Base-by-base conservation (phyloP, 2,113 vertebrate species). In the Alligator sinensis region DNA sequence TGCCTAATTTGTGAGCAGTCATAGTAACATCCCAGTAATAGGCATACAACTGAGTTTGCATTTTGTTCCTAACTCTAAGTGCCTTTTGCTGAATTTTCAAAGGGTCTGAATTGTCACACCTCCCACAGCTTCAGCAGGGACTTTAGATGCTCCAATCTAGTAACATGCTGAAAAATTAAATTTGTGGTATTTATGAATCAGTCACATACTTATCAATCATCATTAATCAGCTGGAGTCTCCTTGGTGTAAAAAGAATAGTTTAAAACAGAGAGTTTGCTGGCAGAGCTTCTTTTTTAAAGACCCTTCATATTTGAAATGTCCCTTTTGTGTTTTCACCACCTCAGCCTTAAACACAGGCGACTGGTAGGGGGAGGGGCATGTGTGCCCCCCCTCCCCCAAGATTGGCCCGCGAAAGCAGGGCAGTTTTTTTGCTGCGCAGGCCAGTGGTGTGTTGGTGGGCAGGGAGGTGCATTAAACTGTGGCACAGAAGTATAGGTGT, bases 1-100 rank as follows among this genome's bases (percentile, higher is more conserved):
- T 86, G 88, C 92, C 92, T 96, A 95, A 96, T 96, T 94, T 96
- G 92, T 92, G 95, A 94, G 96, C 47, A 94, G 95, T 95, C 94
- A 9, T 94, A 94, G 94, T 94, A 93, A 95, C 91, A 93, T 90
- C 57, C 80, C 91, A 87, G 95, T 95, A 97, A 96, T 90, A 84
- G 96, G 97, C 84, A 86, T 55, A 82, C 96, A 93, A 92, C 93
- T 81, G 95, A 95, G 94, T 57, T 88, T 77, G 80, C 54, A 17
- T 92, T 97, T 96, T 95, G 92, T 96, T 95, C 92, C 2, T 96
- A 88, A 89, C 90, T 96, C 90, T 92, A 84, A 97, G 88, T 96
- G 94, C 96, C 96, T 96, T 97, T 94, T 91, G 96, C 88, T 95
- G 96, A 80, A 84, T 94, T 95, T 97, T 96, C 93, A 97, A 97